These are phyloP conservation scores for Mastomys coucha DNA, from an alignment of 2,113 vertebrate genomes.

Conservation along the genomic window DNA sequence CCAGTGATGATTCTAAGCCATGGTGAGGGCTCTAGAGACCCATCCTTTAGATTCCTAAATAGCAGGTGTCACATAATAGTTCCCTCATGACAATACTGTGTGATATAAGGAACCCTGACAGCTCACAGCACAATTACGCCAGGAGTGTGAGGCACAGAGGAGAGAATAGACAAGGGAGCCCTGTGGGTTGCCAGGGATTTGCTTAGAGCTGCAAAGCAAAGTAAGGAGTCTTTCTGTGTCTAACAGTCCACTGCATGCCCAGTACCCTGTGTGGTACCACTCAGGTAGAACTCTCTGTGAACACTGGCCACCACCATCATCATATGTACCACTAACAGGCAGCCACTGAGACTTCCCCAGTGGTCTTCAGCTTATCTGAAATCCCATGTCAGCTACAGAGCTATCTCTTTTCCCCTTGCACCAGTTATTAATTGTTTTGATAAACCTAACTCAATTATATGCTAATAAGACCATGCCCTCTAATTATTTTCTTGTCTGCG, in stretches of 20 bases:
- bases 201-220: background rate
- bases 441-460: background rate
- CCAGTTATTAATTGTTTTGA: background rate
- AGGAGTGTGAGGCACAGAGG: background rate
- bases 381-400: background rate
- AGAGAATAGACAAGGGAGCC: background rate
- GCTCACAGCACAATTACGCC: background rate
- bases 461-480: background rate
- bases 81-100: background rate
- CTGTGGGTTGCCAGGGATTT: background rate
- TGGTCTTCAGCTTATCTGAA: background rate
- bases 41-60: background rate
- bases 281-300: background rate
- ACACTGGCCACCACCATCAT: too few relatives aligned
- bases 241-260: background rate
- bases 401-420: background rate
- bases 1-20: background rate
- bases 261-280: rapidly evolving
- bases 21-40: background rate
- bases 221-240: background rate
- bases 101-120: background rate
- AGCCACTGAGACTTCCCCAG: too few relatives aligned
- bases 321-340: background rate
- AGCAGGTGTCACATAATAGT: background rate
- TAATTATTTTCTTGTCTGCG: background rate